Evolutionary conservation across 1,140 invertebrate genomes (phyloP).

Genomic region (Nymphalis io): DNA sequence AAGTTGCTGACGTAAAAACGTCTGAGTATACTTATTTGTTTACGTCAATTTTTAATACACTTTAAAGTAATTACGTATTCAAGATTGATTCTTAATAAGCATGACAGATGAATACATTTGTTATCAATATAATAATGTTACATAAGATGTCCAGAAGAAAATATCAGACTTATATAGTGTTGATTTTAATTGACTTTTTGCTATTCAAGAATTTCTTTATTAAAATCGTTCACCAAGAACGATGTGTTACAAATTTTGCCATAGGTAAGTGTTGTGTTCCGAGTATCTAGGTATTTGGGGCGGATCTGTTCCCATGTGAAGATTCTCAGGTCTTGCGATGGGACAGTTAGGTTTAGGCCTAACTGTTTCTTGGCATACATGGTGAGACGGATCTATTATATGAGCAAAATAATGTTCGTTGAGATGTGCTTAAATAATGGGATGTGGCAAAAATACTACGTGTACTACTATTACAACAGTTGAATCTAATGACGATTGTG

Average conservation of each 20-base stretch:
- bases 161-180: too few relatives aligned
- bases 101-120: too few relatives aligned
- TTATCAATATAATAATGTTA: too few relatives aligned
- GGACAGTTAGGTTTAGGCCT: conserved; percentile 46
- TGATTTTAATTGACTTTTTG: too few relatives aligned
- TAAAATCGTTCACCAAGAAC: background rate
- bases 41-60: too few relatives aligned
- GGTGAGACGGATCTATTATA: conserved; percentile 24
- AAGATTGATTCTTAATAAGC: too few relatives aligned
- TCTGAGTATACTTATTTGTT: too few relatives aligned
- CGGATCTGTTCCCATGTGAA: conserved; percentile 52
- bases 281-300: conserved; percentile 41
- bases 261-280: background rate
- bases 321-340: conserved; percentile 43
- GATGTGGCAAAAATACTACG: background rate
- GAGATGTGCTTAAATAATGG: background rate
- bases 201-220: too few relatives aligned
- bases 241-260: background rate
- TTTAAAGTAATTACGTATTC: too few relatives aligned
- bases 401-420: background rate
- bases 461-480: background rate
- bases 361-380: conserved; percentile 52
- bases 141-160: too few relatives aligned
- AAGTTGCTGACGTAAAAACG: too few relatives aligned
- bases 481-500: too few relatives aligned